These are phyloP conservation scores for Gryllus longicercus DNA, from an alignment of 2,888 invertebrate genomes.

Conservation along the genomic window DNA sequence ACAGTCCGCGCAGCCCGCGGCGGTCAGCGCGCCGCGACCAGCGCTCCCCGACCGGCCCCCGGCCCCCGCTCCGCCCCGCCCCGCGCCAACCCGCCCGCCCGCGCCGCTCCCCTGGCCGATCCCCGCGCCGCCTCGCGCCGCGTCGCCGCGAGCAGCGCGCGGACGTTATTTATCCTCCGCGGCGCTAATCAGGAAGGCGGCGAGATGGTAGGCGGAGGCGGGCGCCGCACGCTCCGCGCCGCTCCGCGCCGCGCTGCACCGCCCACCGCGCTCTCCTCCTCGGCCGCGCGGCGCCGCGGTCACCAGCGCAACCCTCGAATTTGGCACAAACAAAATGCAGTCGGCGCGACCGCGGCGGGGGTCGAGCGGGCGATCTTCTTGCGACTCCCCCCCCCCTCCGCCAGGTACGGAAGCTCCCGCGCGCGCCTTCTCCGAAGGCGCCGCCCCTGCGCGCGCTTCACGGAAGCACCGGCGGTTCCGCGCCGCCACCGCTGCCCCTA, in stretches of 20 bases:
- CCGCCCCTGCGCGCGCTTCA: background rate
- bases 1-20: constrained; percentile 30
- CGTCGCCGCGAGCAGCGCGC: background rate
- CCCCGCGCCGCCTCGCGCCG: background rate
- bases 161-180: background rate
- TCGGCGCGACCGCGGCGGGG: no score
- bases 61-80: background rate
- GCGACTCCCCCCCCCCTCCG: background rate
- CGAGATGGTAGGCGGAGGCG: background rate
- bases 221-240: constrained; percentile 3
- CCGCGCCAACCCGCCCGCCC: background rate
- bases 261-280: background rate
- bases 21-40: background rate
- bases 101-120: background rate
- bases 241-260: background rate
- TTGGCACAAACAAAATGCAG: background rate
- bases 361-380: background rate
- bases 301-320: background rate
- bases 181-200: background rate
- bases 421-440: background rate
- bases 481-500: background rate
- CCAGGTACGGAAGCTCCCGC: background rate
- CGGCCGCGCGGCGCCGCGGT: background rate
- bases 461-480: background rate
- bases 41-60: background rate